A percentile compares a stretch with the other conserved stretches of the same genome.
Conservation (phyloP, 92 coral and sea anemone species). For the Siderastrea radians region DNA sequence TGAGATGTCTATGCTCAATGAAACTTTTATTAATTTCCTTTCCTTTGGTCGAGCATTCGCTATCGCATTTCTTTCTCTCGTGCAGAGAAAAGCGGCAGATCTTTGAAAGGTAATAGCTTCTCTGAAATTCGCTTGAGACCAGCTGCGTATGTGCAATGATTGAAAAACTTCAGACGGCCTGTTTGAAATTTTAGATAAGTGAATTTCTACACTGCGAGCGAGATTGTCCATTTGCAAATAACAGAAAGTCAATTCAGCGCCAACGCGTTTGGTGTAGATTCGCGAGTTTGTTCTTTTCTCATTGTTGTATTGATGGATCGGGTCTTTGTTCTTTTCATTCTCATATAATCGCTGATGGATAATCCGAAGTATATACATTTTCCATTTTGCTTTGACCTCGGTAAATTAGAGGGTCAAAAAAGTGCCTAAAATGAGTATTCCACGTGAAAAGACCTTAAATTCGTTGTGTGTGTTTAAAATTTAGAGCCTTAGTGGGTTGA, state of each 20-base stretch:
- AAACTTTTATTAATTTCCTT: conserved; percentile 30
- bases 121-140: conserved; percentile 52
- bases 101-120: conserved; percentile 75
- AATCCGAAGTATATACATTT: conserved; percentile 67
- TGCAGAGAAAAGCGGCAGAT: conserved; percentile 68
- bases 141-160: conserved; percentile 65
- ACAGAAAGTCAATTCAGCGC: neutral
- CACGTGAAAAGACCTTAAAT: neutral
- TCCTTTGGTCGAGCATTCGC: conserved; percentile 31
- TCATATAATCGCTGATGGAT: conserved; percentile 35
- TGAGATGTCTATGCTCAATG: conserved; percentile 19
- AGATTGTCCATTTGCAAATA: conserved; percentile 13
- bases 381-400: conserved; percentile 72
- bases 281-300: conserved; percentile 17
- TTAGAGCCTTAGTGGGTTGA: conserved; percentile 13
- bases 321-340: conserved; percentile 37
- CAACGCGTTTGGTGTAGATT: neutral
- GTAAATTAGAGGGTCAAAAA: conserved; percentile 76
- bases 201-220: conserved; percentile 1
- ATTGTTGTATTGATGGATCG: conserved; percentile 37
- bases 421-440: conserved; percentile 19
- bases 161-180: conserved; percentile 60
- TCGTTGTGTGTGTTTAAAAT: conserved; percentile 43
- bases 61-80: conserved; percentile 51
- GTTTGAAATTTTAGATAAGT: conserved; percentile 50